Evolutionary conservation across 2,113 vertebrate genomes (phyloP).

Genomic region (Geothlypis trichas): DNA sequence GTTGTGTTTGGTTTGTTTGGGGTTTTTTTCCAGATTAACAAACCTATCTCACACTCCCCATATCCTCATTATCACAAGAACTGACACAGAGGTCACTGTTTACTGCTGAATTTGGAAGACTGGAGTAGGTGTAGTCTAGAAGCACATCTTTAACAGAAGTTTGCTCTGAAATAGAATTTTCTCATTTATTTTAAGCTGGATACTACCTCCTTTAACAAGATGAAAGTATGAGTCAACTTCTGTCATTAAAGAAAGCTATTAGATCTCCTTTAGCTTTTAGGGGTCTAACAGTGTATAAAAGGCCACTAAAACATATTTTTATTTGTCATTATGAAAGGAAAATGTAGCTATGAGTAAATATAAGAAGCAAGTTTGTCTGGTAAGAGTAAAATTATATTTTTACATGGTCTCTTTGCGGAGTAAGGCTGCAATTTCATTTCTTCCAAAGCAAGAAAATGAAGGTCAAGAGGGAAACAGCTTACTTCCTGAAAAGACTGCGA

Average conservation of each 20-base stretch:
- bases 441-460: conserved; percentile 41
- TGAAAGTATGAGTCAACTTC: not conserved
- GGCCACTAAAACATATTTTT: not conserved
- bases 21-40: not conserved
- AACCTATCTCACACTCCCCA: not conserved
- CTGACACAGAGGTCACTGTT: not conserved
- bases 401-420: not conserved
- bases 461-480: not conserved
- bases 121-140: not conserved
- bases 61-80: not conserved
- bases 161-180: not conserved
- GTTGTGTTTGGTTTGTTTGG: not conserved
- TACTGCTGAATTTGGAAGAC: not conserved
- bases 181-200: not conserved
- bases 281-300: not conserved
- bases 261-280: not conserved
- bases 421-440: conserved; percentile 12
- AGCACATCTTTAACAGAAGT: not conserved
- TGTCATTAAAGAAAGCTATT: not conserved
- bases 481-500: conserved; percentile 14
- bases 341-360: not conserved
- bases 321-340: not conserved
- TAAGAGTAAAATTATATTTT: not conserved
- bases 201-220: not conserved
- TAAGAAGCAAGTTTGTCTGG: not conserved